phyloP scores from a whole-genome alignment of 1,140 invertebrate genomes.

The Anastrepha ludens region DNA sequence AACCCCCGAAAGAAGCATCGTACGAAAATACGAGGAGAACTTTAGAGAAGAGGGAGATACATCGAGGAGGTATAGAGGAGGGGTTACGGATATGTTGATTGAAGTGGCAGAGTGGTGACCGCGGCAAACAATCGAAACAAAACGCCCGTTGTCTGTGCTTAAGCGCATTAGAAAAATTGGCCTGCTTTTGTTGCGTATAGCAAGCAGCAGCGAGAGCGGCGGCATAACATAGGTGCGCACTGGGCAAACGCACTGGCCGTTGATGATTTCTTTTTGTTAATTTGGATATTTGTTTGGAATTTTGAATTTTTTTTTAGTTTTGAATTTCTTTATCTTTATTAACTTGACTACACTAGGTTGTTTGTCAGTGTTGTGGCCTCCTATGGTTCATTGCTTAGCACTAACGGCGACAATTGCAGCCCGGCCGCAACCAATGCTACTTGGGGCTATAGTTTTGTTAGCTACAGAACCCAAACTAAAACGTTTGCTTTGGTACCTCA shows the following conservation, averaged over 20 bases:
- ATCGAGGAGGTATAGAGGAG: background rate
- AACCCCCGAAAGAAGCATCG: background rate
- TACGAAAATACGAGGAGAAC: background rate
- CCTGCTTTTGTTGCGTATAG: constrained; percentile 13
- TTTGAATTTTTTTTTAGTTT: no score
- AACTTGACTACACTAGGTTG: background rate
- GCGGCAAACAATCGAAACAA: constrained; percentile 46
- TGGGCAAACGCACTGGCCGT: background rate
- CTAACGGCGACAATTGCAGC: background rate
- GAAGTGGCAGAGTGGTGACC: constrained; percentile 48
- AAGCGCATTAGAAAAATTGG: constrained; percentile 40
- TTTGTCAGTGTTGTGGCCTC: background rate
- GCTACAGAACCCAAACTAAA: background rate
- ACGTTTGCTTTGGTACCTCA: background rate
- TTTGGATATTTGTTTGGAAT: background rate
- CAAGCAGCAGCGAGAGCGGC: background rate
- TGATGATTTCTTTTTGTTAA: background rate
- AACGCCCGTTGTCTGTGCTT: constrained; percentile 46
- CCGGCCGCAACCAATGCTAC: background rate
- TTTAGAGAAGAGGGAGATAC: background rate
- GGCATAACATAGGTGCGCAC: background rate
- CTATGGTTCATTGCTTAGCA: background rate
- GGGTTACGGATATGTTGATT: constrained; percentile 22
- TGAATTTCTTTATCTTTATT: background rate
- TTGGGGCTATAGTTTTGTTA: background rate